Evolutionary conservation across 2,797 vertebrate species (phyloP).

Genomic region (Xenops minutus): DNA sequence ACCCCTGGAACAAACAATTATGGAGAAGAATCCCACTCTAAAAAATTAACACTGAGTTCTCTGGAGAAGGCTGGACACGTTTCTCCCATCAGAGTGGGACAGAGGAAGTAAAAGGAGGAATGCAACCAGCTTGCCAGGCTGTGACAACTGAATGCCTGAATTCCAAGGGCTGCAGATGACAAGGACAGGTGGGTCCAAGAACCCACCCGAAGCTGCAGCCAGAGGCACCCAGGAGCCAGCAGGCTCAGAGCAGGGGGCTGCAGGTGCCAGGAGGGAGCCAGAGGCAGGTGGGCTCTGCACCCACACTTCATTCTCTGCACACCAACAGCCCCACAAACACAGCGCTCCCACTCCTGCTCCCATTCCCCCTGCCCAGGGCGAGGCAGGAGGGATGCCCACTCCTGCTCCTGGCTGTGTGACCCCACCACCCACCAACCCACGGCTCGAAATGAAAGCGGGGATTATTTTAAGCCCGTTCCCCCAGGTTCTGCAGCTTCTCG

Average conservation of each 20-base stretch:
- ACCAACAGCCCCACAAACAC: neutral
- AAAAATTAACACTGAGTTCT: fast-evolving
- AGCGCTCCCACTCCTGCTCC: neutral
- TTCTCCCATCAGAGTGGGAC: fast-evolving
- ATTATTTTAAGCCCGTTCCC: constrained; percentile 3
- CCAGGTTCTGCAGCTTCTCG: neutral
- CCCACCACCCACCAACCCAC: neutral
- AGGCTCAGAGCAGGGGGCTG: neutral
- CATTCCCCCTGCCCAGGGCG: neutral
- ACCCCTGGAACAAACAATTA: neutral
- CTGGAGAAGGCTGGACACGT: fast-evolving
- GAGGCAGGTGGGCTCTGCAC: neutral
- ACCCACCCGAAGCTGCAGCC: neutral
- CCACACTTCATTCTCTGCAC: fast-evolving
- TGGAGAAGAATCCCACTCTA: fast-evolving
- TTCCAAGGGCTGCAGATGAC: fast-evolving
- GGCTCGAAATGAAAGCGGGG: neutral
- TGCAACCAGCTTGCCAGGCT: fast-evolving
- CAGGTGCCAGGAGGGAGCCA: neutral
- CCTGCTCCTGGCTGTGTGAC: neutral
- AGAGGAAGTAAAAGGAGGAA: neutral
- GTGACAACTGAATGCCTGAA: fast-evolving
- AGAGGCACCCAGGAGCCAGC: neutral
- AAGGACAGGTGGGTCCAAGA: neutral
- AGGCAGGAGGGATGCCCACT: neutral